A percentile compares a stretch with the other conserved stretches of the same genome.
phyloP scores from a whole-genome alignment of 1,140 invertebrate species.

The Drosophila cardini region DNA sequence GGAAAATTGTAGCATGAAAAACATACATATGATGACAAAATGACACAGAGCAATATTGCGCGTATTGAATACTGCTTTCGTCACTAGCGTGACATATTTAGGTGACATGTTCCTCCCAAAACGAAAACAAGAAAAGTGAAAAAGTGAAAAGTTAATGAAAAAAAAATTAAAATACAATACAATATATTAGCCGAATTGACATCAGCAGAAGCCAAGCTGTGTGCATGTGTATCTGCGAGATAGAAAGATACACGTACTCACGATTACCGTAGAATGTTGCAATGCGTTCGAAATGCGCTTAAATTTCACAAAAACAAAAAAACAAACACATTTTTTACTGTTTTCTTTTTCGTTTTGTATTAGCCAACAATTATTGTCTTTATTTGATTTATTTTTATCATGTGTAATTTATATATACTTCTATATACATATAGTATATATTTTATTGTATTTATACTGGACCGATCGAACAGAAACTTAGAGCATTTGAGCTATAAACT shows the following conservation, averaged over 20 bases:
- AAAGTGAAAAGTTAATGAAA: constrained; percentile 33
- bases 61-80: constrained; percentile 68
- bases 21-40: constrained; percentile 44
- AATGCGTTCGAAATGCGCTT: constrained; percentile 42
- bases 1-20: neutral
- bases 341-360: constrained; percentile 35
- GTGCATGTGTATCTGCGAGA: constrained; percentile 30
- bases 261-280: constrained; percentile 14
- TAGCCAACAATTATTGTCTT: constrained; percentile 56
- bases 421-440: constrained; percentile 6
- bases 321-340: neutral
- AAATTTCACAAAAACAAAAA: neutral
- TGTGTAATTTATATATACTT: neutral
- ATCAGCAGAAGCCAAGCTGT: constrained; percentile 14
- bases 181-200: constrained; percentile 71
- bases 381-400: constrained; percentile 44
- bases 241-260: constrained; percentile 28
- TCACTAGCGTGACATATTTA: constrained; percentile 59
- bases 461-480: constrained; percentile 23
- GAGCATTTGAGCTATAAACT: constrained; percentile 64
- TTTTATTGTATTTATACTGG: constrained; percentile 13
- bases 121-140: constrained; percentile 29
- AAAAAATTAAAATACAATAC: constrained; percentile 24
- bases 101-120: constrained; percentile 80
- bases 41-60: constrained; percentile 69